A percentile compares a stretch with the other conserved stretches of the same genome.
These are phyloP conservation scores for Formica selysi DNA, from an alignment of 1,140 invertebrate species.

Conservation along the genomic window DNA sequence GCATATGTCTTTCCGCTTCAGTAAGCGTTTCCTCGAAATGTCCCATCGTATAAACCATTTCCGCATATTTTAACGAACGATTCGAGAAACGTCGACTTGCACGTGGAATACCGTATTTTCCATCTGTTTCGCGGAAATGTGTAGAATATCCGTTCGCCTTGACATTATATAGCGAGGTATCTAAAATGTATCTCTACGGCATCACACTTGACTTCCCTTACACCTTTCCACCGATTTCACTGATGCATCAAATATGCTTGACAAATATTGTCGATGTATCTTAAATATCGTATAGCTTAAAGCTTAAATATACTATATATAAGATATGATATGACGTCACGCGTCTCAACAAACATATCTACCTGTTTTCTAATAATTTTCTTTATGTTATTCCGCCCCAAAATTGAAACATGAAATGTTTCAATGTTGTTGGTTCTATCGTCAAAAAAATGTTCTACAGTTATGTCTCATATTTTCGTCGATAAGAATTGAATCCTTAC, in stretches of 20 bases:
- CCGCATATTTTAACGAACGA: conserved; percentile 35
- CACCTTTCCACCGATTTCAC: conserved; percentile 39
- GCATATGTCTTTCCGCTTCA: conserved; percentile 28
- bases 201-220: conserved; percentile 58
- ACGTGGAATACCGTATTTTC: conserved; percentile 34
- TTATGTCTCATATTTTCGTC: conserved; percentile 14
- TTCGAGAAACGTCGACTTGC: conserved; percentile 23
- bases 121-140: conserved; percentile 47
- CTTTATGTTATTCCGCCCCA: neutral
- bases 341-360: conserved; percentile 6
- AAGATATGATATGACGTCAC: neutral
- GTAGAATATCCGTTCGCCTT: conserved; percentile 60
- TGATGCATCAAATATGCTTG: neutral
- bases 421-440: neutral
- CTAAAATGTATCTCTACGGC: conserved; percentile 48
- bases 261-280: neutral
- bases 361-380: neutral
- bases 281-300: neutral
- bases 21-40: conserved; percentile 39
- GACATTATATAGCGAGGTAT: conserved; percentile 56
- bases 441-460: conserved; percentile 1
- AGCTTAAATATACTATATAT: neutral
- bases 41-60: conserved; percentile 42
- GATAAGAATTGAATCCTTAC: conserved; percentile 17
- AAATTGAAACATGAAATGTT: conserved; percentile 7